These are phyloP conservation scores for Pedionomus torquatus DNA, from an alignment of 2,113 vertebrate species.

Conservation along the genomic window DNA sequence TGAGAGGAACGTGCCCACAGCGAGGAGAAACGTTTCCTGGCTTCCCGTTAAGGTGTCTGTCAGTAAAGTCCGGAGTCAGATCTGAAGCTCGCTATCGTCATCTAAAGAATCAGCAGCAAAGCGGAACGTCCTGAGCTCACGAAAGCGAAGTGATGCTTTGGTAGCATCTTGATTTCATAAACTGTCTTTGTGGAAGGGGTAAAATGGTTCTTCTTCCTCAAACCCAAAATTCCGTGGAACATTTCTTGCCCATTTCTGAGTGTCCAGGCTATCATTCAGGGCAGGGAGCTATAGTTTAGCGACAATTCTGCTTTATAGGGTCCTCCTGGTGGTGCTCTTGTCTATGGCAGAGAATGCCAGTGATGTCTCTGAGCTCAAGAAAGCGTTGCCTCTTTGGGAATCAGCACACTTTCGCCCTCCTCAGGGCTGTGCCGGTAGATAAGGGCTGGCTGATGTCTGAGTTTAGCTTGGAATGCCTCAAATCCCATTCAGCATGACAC, in stretches of 20 bases:
- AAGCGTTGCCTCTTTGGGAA: background rate
- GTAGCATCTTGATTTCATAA: background rate
- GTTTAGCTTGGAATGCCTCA: background rate
- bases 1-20: fast-evolving
- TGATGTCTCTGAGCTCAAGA: background rate
- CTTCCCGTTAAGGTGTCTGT: background rate
- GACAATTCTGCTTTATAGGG: background rate
- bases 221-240: background rate
- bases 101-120: background rate
- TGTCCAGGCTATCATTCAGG: background rate
- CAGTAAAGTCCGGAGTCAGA: background rate
- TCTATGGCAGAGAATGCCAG: background rate
- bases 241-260: background rate
- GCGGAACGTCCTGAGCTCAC: background rate
- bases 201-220: background rate
- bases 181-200: background rate
- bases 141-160: background rate
- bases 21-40: background rate
- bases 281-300: background rate
- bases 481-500: background rate
- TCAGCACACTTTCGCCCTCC: background rate
- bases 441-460: background rate
- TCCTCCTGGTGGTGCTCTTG: background rate
- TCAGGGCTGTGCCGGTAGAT: background rate
- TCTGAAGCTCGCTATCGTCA: background rate